Conservation (phyloP, 2,888 invertebrate species). For the Cerceris ruficornis region DNA sequence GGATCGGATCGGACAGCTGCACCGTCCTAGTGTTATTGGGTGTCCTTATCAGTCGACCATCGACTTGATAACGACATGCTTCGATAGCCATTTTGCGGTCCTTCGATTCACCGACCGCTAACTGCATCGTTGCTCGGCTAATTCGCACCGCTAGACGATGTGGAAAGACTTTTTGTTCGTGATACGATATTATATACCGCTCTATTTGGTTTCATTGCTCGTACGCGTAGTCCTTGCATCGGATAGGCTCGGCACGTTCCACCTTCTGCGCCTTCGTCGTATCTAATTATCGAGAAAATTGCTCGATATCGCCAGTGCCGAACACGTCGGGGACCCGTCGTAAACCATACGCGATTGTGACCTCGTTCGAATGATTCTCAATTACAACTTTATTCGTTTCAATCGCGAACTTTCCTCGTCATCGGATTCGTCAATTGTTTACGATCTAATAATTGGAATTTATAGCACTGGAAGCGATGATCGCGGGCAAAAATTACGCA, state of each 20-base stretch:
- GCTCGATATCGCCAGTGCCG: conserved; percentile 56
- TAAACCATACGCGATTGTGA: conserved; percentile 7
- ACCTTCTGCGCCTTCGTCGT: conserved; percentile 50
- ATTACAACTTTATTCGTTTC: conserved; percentile 31
- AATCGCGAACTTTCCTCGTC: conserved; percentile 2
- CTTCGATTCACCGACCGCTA: conserved; percentile 16
- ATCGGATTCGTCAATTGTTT: not conserved
- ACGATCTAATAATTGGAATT: not conserved
- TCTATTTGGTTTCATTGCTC: conserved; percentile 13
- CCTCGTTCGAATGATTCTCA: conserved; percentile 24
- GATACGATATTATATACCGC: conserved; percentile 22
- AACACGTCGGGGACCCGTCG: conserved; percentile 4
- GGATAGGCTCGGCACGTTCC: conserved; percentile 60
- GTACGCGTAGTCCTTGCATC: conserved; percentile 39
- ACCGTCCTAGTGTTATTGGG: conserved; percentile 66
- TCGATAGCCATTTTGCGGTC: not conserved
- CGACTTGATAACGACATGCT: conserved; percentile 51
- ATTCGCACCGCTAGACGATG: conserved; percentile 31
- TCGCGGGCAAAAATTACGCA: no score
- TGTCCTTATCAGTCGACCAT: conserved; percentile 61
- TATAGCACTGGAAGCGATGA: not conserved
- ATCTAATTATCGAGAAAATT: conserved; percentile 71
- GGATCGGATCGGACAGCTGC: conserved; percentile 73
- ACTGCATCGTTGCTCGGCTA: conserved; percentile 25
- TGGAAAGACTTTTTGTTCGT: conserved; percentile 11